phyloP scores from a whole-genome alignment of 37 sponge, comb jelly and placozoan species.

The Crambe crambe region DNA sequence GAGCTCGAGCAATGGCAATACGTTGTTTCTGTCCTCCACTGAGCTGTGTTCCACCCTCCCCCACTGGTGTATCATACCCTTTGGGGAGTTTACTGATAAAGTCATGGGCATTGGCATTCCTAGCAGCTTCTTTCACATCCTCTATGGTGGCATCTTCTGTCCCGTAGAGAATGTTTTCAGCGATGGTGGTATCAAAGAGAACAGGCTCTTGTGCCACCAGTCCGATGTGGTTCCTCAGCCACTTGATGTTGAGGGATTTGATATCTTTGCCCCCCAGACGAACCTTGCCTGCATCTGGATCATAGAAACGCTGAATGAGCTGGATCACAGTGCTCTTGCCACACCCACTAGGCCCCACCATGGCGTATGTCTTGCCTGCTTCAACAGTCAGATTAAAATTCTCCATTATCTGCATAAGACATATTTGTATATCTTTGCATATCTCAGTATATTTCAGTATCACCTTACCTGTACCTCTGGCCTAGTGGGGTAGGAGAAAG shows the following conservation, averaged over 20 bases:
- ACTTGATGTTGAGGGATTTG: conserved; percentile 65
- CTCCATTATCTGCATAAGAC: conserved; percentile 66
- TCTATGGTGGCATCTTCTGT: conserved; percentile 61
- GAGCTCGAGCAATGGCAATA: conserved; percentile 89
- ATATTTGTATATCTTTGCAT: not conserved
- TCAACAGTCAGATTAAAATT: conserved; percentile 49
- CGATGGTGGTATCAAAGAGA: conserved; percentile 87
- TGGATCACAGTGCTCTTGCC: too few relatives aligned
- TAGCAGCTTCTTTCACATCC: conserved; percentile 77
- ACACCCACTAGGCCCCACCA: too few relatives aligned
- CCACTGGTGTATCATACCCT: conserved; percentile 84
- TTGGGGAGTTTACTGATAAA: conserved; percentile 78
- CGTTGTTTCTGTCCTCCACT: conserved; percentile 93
- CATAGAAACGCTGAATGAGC: too few relatives aligned
- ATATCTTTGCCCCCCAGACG: conserved; percentile 81
- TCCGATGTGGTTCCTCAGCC: conserved; percentile 86
- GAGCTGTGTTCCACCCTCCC: conserved; percentile 86
- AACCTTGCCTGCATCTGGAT: too few relatives aligned
- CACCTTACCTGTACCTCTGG: conserved; percentile 65
- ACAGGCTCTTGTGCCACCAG: conserved; percentile 93
- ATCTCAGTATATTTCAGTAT: too few relatives aligned
- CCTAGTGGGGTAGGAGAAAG: conserved; percentile 84
- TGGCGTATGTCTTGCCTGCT: too few relatives aligned
- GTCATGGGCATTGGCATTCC: conserved; percentile 76
- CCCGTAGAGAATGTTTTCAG: too few relatives aligned